Evolutionary conservation across 2,888 invertebrate genomes (phyloP), one percentile per base, ranked within the genome.

Genomic region (Malacosoma neustria): DNA sequence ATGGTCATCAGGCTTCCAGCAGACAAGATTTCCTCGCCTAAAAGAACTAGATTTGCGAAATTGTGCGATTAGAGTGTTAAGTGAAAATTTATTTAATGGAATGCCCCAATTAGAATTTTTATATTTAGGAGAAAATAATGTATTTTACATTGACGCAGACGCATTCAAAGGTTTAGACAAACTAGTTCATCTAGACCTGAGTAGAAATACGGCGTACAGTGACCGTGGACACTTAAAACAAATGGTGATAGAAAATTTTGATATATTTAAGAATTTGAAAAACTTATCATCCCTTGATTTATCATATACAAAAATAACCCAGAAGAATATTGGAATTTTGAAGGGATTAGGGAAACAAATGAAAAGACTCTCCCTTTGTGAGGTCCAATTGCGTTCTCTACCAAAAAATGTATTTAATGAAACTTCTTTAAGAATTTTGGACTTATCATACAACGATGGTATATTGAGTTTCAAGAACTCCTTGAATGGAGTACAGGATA

Each of bases 11-110:
- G 72, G 72, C 0, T 61, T 85, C 1, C 36, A 46, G 13, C 41
- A 48, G 1, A 41, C 58, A 0, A 22, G 14, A 0, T 80, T 90
- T 45, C 49, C 61, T 0, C 51, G 52, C 0, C 65, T 90, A 0
- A 54, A 59, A 32, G 88, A 89, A 42, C 51, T 90, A n/a, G 90
- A 90, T 43, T 63, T 90, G 0, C 72, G 89, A 39, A 63, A 82
- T 1, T 90, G 90, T 43, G 67, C 72, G 13, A 89, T 90, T 13
- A 66, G 76, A 40, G 64, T 61, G 0, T 39, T 90, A 0, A 64
- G 68, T 2, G 52, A 61, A 9, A 51, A 70, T 2, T 57, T 72
- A 0, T 90, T 91, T 43, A 40, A 34, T 7, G 77, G 81, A 34
- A 68, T 90, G 62, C 62, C 65, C 0, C 68, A 63, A 1, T 47